These are phyloP conservation scores for Holacanthella duospinosa DNA, from an alignment of 2,888 invertebrate species.

Conservation along the genomic window DNA sequence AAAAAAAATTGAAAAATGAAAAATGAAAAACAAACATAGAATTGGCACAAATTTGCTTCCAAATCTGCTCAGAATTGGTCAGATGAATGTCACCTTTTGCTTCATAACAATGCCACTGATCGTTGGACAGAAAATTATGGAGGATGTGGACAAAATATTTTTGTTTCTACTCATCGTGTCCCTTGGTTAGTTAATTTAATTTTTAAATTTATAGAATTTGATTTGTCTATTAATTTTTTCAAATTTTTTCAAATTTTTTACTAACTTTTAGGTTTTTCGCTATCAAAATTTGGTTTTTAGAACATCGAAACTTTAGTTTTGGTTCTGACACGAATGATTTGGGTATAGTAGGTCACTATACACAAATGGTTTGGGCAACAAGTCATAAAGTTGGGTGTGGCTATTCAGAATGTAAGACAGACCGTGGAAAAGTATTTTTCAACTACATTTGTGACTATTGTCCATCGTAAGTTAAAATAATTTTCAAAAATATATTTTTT, in stretches of 20 bases:
- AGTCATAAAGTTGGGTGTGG: constrained; percentile 68
- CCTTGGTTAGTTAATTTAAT: too few relatives aligned
- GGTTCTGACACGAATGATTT: constrained; percentile 53
- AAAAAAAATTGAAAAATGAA: too few relatives aligned
- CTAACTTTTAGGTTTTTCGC: constrained; percentile 62
- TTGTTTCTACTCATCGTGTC: constrained; percentile 65
- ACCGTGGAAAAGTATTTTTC: constrained; percentile 50
- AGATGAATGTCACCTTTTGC: constrained; percentile 56
- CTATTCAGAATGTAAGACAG: constrained; percentile 52
- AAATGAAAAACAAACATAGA: too few relatives aligned
- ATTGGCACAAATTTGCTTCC: constrained; percentile 62
- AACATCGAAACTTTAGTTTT: constrained; percentile 62
- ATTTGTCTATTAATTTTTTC: too few relatives aligned
- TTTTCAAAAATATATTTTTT: too few relatives aligned
- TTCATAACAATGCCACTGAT: constrained; percentile 58
- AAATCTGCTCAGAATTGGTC: constrained; percentile 64
- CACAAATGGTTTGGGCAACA: constrained; percentile 71
- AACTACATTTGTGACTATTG: constrained; percentile 78
- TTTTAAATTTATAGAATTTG: too few relatives aligned
- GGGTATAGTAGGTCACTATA: constrained; percentile 62
- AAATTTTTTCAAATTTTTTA: background rate
- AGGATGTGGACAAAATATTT: constrained; percentile 69
- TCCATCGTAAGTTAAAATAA: constrained; percentile 56
- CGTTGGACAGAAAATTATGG: constrained; percentile 57
- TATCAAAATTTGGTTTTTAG: constrained; percentile 65